Base-by-base conservation (phyloP, 2,797 vertebrate genomes). In the Myotis myotis region DNA sequence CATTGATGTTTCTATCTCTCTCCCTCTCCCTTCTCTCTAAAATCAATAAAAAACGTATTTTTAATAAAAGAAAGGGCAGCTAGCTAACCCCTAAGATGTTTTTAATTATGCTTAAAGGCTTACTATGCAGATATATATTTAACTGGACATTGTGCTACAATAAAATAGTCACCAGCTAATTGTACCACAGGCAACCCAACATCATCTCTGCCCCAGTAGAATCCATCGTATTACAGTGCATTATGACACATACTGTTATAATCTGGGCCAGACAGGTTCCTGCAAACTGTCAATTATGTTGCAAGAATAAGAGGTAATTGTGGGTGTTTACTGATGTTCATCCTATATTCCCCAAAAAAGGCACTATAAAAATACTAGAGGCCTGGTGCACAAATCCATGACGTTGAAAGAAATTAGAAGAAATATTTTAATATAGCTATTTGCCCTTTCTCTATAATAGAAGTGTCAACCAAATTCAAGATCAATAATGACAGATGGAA, bases 141-240 rank as follows among this genome's bases (percentile, higher is more conserved):
- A 87, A 76, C 38, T 76, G 44, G 12, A 78, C 55, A 79, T 89
- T 66, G 70, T 78, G 25, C 41, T 62, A 62, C 41, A 91, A 49
- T 87, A 22, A 95, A 94, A 91, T 64, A 8, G 47, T 84, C 70
- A 91, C 25, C 22, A 95, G 22, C 20, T 71, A 60, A 60, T 57
- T 70, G 15, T 70, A 38, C 19, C 64, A 68, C 57, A 76, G 85
- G 28, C 25, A 89, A 92, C 25, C 6, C 44, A 57, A 68, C 41
- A 66, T 72, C 47, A 87, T 51, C 8, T 75, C 25, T 62, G 51
- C 89, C n/a, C 83, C 23, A 76, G n/a, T 3, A 62, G 15, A 94
- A 79, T 47, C 60, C 2, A 25, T 55, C 36, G 20, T 53, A 33
- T 68, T 70, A 51, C 23, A 89, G 33, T 7, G 33, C 15, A 83